A percentile compares a stretch with the other conserved stretches of the same genome.
Evolutionary conservation across 2,113 vertebrate genomes (phyloP).

Genomic region (Heterotis niloticus): DNA sequence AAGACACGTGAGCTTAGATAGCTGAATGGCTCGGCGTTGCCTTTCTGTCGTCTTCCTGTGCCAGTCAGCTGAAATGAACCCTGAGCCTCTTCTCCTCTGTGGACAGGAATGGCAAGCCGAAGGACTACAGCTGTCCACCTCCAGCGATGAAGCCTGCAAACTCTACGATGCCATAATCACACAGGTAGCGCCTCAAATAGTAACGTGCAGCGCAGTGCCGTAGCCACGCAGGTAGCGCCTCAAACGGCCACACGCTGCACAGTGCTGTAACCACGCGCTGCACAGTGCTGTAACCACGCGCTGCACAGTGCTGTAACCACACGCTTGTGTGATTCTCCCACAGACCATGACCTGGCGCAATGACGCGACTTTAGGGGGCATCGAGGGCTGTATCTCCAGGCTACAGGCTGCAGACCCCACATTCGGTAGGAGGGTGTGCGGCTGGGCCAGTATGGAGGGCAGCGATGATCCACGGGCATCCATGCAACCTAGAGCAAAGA

Average conservation of each 20-base stretch:
- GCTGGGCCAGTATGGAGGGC: no score
- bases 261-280: no score
- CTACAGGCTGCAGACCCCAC: conserved; percentile 77
- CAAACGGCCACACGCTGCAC: no score
- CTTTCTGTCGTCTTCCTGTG: no score
- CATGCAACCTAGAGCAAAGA: no score
- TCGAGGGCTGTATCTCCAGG: conserved; percentile 75
- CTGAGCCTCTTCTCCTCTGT: not conserved
- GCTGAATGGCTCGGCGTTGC: no score
- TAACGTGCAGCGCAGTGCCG: no score
- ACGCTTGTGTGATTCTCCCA: not conserved
- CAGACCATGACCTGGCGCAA: conserved; percentile 84
- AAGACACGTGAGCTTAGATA: not conserved
- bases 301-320: no score
- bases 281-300: no score
- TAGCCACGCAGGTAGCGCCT: no score
- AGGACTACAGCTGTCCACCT: conserved; percentile 75
- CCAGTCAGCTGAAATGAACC: not conserved
- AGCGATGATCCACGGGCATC: no score
- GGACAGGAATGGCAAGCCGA: conserved; percentile 82
- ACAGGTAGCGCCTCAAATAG: conserved; percentile 61
- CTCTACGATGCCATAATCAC: conserved; percentile 80
- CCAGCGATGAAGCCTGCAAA: conserved; percentile 87
- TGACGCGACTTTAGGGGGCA: conserved; percentile 76
- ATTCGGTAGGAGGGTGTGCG: conserved; percentile 70